Evolutionary conservation across 2,797 vertebrate genomes (phyloP).

Genomic region (Psittacula echo): DNA sequence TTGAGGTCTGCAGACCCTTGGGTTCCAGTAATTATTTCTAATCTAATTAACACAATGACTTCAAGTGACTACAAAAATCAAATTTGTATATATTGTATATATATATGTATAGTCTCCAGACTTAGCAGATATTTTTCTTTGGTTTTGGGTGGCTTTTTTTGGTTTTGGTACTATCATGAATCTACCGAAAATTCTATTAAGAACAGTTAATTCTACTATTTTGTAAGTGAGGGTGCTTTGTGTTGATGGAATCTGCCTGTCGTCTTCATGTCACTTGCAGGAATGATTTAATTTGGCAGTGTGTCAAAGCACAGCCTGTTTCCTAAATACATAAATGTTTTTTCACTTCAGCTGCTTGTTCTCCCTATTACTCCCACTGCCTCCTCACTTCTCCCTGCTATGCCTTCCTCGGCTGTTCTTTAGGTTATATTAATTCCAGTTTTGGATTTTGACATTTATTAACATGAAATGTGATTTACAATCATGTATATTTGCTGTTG

Average conservation of each 20-base stretch:
- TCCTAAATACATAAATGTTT: slow-evolving; percentile 54
- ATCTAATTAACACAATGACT: background rate
- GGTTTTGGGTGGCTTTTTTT: background rate
- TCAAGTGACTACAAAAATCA: background rate
- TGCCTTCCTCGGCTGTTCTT: background rate
- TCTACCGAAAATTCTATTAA: background rate
- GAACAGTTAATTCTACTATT: background rate
- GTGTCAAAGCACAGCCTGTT: slow-evolving; percentile 58
- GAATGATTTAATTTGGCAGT: slow-evolving; percentile 35
- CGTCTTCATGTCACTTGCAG: slow-evolving; percentile 19
- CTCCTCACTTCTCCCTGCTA: background rate
- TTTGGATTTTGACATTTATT: background rate
- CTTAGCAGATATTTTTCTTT: background rate
- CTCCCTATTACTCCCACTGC: slow-evolving; percentile 1
- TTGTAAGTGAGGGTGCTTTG: slow-evolving; percentile 4
- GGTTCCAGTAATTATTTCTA: background rate
- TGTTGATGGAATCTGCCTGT: slow-evolving; percentile 17
- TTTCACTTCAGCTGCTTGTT: slow-evolving; percentile 34
- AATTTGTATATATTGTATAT: background rate
- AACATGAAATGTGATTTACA: background rate
- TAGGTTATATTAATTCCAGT: background rate
- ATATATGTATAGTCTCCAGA: background rate
- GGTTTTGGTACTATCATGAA: background rate
- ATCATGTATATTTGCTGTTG: background rate
- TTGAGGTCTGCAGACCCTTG: background rate